phyloP scores from a whole-genome alignment of 92 coral and sea anemone species.

The Heteractis magnifica region DNA sequence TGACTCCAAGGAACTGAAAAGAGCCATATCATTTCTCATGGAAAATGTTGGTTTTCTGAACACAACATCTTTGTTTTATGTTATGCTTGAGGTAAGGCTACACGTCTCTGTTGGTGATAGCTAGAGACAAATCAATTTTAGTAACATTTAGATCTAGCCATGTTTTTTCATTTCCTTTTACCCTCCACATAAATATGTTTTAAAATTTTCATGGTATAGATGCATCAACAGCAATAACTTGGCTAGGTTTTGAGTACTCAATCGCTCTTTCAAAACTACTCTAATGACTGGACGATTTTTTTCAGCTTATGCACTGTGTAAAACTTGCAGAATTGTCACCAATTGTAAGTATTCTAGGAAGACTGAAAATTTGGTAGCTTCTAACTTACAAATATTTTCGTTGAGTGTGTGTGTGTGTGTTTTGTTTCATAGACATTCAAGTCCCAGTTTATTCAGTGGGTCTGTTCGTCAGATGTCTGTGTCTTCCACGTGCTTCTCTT shows the following conservation, averaged over 20 bases:
- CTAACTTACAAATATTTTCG: background rate
- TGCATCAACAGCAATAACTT: too few species aligned
- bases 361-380: background rate
- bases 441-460: conserved; percentile 86
- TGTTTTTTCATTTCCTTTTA: too few species aligned
- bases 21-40: conserved; percentile 84
- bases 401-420: background rate
- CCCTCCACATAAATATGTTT: too few species aligned
- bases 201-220: too few species aligned
- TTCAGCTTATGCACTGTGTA: conserved; percentile 92
- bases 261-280: too few species aligned
- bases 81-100: conserved; percentile 66
- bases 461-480: conserved; percentile 75
- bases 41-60: conserved; percentile 82
- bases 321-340: conserved; percentile 88
- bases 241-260: too few species aligned
- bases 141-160: too few species aligned
- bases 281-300: background rate
- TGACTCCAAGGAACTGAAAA: conserved; percentile 80
- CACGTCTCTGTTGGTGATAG: too few species aligned
- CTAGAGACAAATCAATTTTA: too few species aligned
- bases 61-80: conserved; percentile 72
- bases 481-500: conserved; percentile 82
- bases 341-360: conserved; percentile 68
- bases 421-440: conserved; percentile 69